Conservation (phyloP, 1,140 invertebrate genomes). For the Drosophila novamexicana region DNA sequence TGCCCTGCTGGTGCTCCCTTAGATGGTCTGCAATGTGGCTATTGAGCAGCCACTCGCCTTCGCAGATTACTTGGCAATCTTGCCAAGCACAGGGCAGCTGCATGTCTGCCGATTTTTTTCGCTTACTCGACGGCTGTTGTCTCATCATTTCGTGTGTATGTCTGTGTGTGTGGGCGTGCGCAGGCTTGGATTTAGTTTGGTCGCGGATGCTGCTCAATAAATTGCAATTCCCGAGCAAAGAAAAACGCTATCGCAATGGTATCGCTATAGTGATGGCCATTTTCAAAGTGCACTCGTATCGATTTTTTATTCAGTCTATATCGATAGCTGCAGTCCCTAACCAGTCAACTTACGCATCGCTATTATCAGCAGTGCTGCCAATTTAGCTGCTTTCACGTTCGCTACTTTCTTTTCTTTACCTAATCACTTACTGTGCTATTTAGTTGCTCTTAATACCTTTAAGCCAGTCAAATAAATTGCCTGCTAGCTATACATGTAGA, state of each 20-base stretch:
- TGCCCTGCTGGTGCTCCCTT: slow-evolving; percentile 23
- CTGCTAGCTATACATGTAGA: no score
- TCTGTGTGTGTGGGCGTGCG: slow-evolving; percentile 1
- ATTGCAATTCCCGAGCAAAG: slow-evolving; percentile 13
- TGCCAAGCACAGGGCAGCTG: slow-evolving; percentile 63
- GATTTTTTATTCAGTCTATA: background rate
- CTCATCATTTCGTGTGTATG: slow-evolving; percentile 7
- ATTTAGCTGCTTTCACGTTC: background rate
- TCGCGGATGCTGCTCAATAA: slow-evolving; percentile 31
- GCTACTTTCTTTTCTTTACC: no score
- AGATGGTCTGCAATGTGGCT: slow-evolving; percentile 67
- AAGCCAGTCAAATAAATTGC: no score
- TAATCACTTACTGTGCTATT: no score
- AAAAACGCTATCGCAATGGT: slow-evolving; percentile 23
- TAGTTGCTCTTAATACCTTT: no score
- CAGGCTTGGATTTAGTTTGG: slow-evolving; percentile 5
- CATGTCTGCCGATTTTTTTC: slow-evolving; percentile 46
- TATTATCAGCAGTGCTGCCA: background rate
- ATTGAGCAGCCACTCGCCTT: slow-evolving; percentile 69
- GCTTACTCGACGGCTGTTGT: slow-evolving; percentile 34
- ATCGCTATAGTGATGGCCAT: slow-evolving; percentile 14
- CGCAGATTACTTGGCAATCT: slow-evolving; percentile 47
- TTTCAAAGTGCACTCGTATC: slow-evolving; percentile 24
- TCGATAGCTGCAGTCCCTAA: background rate
- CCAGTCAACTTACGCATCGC: background rate